Evolutionary conservation across 2,888 invertebrate species (phyloP).

Genomic region (Portevinia maculata): DNA sequence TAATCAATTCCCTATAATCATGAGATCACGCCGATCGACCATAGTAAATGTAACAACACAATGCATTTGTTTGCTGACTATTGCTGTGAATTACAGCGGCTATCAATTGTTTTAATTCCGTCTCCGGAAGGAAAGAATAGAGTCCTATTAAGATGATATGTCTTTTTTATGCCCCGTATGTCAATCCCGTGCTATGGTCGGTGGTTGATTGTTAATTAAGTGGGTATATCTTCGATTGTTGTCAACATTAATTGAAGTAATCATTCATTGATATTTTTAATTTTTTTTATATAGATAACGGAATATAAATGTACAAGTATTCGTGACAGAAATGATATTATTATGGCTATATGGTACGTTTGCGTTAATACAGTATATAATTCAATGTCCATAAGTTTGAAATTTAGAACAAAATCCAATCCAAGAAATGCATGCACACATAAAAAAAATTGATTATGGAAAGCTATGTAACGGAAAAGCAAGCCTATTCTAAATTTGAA

Average conservation of each 20-base stretch:
- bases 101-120: conserved; percentile 68
- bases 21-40: conserved; percentile 25
- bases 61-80: conserved; percentile 5
- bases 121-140: conserved; percentile 64
- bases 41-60: conserved; percentile 9
- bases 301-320: no score
- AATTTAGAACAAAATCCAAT: no score
- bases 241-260: conserved; percentile 78
- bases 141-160: conserved; percentile 39
- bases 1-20: conserved; percentile 60
- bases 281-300: conserved; percentile 28
- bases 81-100: conserved; percentile 61
- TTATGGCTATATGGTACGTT: no score
- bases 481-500: no score
- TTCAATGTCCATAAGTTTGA: no score
- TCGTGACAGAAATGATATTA: no score
- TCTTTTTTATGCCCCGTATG: conserved; percentile 58
- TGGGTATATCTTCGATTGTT: conserved; percentile 82
- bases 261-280: conserved; percentile 67
- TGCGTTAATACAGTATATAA: no score
- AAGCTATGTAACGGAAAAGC: no score
- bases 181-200: conserved; percentile 43
- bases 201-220: conserved; percentile 79
- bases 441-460: no score
- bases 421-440: no score